Conservation (phyloP, 2,888 invertebrate species). For the Plemyria rubiginata region DNA sequence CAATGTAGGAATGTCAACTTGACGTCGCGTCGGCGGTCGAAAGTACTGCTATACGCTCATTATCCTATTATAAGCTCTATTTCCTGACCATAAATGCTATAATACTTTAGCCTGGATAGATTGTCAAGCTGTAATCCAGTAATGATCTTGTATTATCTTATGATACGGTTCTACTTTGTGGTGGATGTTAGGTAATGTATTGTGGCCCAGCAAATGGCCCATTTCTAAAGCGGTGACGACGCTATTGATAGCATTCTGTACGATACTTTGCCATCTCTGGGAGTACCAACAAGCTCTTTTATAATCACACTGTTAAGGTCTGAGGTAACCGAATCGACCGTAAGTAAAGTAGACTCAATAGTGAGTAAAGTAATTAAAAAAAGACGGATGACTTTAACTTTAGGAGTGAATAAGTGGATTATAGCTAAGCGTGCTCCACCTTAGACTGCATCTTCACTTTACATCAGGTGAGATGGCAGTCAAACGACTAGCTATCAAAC, state of each 20-base stretch:
- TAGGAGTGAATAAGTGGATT: no score
- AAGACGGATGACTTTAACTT: no score
- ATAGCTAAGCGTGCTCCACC: no score
- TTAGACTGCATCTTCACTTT: no score
- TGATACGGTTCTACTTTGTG: slow-evolving; percentile 54
- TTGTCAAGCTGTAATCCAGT: slow-evolving; percentile 55
- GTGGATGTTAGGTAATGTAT: slow-evolving; percentile 13
- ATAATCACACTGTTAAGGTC: no score
- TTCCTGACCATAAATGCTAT: slow-evolving; percentile 41
- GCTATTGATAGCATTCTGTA: not conserved
- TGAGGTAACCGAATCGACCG: no score
- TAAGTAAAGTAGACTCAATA: no score
- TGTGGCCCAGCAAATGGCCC: not conserved
- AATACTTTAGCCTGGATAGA: slow-evolving; percentile 37
- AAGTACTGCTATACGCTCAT: slow-evolving; percentile 60
- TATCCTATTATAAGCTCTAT: slow-evolving; percentile 39
- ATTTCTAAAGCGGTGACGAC: not conserved
- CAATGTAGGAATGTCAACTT: slow-evolving; percentile 65
- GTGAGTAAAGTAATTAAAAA: no score
- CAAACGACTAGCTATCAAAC: no score
- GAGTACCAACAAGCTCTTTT: no score
- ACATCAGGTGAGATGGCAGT: no score
- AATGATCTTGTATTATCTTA: slow-evolving; percentile 64
- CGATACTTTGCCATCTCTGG: not conserved
- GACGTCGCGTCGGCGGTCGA: slow-evolving; percentile 51